Percentiles rank a stretch among this genome's conserved stretches.
Evolutionary conservation across 2,888 invertebrate species (phyloP).

Genomic region (Torymus auratus): DNA sequence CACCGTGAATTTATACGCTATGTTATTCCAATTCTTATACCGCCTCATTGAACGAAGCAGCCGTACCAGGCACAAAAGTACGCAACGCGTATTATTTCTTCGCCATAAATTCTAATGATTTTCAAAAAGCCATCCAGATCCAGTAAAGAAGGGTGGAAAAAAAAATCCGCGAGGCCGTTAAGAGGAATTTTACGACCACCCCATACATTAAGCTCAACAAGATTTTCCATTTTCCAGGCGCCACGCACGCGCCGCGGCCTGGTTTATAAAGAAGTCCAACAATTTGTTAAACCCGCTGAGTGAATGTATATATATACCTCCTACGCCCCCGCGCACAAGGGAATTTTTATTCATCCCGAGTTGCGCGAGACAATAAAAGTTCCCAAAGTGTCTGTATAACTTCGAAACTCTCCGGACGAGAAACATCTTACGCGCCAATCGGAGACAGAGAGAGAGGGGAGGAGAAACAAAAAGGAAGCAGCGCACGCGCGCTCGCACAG

Average conservation of each 20-base stretch:
- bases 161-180: not conserved
- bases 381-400: conserved; percentile 48
- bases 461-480: conserved; percentile 37
- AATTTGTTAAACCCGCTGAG: conserved; percentile 49
- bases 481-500: not conserved
- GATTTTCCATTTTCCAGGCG: conserved; percentile 20
- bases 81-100: not conserved
- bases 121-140: not conserved
- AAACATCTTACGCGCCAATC: conserved; percentile 48
- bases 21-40: too few species aligned
- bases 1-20: too few species aligned
- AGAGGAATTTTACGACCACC: not conserved
- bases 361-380: conserved; percentile 57
- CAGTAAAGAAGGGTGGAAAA: not conserved
- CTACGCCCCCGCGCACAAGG: not conserved
- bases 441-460: not conserved
- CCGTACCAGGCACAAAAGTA: too few species aligned
- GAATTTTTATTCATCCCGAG: conserved; percentile 56
- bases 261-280: conserved; percentile 29
- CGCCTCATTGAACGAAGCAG: too few species aligned
- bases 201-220: not conserved
- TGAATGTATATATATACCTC: conserved; percentile 8
- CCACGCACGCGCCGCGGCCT: not conserved
- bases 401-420: conserved; percentile 43
- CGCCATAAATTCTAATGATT: not conserved